Evolutionary conservation across 1,140 invertebrate species (phyloP).

Genomic region (Maniola jurtina): DNA sequence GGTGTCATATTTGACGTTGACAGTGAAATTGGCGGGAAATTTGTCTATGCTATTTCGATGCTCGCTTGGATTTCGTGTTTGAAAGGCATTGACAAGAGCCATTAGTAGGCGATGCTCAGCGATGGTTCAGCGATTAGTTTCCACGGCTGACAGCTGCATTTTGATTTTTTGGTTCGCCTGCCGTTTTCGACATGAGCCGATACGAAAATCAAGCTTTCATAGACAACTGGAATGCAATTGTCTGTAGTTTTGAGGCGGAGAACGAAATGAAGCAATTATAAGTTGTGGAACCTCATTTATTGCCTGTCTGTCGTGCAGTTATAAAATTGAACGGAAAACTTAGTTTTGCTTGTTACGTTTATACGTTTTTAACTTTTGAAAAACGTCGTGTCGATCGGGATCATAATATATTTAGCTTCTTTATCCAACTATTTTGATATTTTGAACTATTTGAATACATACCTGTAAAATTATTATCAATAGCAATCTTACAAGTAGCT

Average conservation of each 20-base stretch:
- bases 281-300: conserved; percentile 72
- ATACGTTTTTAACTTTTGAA: conserved; percentile 37
- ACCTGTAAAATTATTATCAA: no score
- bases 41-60: conserved; percentile 60
- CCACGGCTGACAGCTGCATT: conserved; percentile 45
- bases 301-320: conserved; percentile 67
- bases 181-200: conserved; percentile 45
- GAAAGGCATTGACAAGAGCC: conserved; percentile 60
- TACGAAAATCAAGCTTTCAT: conserved; percentile 47
- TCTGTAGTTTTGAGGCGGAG: conserved; percentile 51
- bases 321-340: conserved; percentile 67
- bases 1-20: conserved; percentile 49
- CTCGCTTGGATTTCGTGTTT: conserved; percentile 46
- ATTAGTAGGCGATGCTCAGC: conserved; percentile 49
- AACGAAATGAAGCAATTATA: conserved; percentile 76
- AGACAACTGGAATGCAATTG: conserved; percentile 59
- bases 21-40: conserved; percentile 49
- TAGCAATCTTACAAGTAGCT: no score
- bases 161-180: conserved; percentile 44
- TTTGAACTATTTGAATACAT: no score
- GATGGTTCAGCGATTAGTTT: conserved; percentile 61
- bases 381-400: background rate
- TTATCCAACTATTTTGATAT: background rate
- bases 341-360: conserved; percentile 53
- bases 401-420: background rate